phyloP scores from a whole-genome alignment of 1,140 invertebrate genomes.

The Polypedilum vanderplanki region DNA sequence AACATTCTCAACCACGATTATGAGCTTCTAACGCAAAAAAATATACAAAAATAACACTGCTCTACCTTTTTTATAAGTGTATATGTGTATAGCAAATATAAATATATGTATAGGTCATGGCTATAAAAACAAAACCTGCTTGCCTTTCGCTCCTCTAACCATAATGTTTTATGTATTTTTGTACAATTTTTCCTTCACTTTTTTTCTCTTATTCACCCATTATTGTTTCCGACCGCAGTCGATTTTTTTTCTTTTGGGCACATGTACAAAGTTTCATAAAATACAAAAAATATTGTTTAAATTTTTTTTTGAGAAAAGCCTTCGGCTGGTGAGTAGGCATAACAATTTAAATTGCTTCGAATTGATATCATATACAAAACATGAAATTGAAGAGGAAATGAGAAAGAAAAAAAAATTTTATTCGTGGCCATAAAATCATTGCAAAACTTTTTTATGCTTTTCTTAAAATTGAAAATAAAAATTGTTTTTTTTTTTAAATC shows the following conservation, averaged over 20 bases:
- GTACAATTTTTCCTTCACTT: background rate
- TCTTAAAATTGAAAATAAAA: too few relatives aligned
- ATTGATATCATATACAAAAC: too few relatives aligned
- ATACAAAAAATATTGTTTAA: background rate
- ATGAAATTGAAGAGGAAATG: too few relatives aligned
- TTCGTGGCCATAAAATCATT: too few relatives aligned
- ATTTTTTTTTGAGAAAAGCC: background rate
- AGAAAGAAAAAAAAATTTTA: too few relatives aligned
- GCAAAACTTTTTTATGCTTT: too few relatives aligned
- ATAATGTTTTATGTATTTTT: background rate
- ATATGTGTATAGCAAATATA: background rate
- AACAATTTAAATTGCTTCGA: background rate
- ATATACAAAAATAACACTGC: background rate
- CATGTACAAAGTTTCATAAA: background rate
- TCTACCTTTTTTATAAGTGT: background rate
- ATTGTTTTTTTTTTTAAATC: too few relatives aligned
- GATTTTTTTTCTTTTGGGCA: background rate
- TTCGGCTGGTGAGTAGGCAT: background rate
- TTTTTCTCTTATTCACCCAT: background rate
- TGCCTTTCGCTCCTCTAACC: background rate
- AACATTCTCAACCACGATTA: background rate
- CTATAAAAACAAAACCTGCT: background rate
- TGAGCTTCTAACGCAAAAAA: background rate
- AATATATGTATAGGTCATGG: background rate
- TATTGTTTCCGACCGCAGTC: constrained; percentile 9